phyloP scores from a whole-genome alignment of 1,140 invertebrate genomes.

The Cotesia chilonis region DNA sequence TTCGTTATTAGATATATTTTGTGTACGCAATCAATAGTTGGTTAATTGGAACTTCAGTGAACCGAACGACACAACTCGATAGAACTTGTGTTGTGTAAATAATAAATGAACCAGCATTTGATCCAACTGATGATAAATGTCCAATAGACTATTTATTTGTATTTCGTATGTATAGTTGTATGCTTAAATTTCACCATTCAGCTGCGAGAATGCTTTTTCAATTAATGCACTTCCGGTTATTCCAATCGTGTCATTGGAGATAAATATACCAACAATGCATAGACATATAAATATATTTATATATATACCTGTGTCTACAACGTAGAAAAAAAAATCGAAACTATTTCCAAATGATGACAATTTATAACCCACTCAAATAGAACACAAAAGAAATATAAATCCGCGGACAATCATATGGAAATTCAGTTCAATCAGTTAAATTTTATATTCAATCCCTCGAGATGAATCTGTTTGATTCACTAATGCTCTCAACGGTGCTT shows the following conservation, averaged over 20 bases:
- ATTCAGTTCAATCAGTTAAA: too few relatives aligned
- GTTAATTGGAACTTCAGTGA: constrained; percentile 50
- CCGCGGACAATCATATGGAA: too few relatives aligned
- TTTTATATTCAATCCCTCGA: too few relatives aligned
- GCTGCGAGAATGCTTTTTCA: constrained; percentile 43
- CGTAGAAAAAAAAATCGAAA: not conserved
- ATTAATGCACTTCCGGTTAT: constrained; percentile 63
- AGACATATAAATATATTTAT: too few relatives aligned
- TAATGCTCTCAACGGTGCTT: too few relatives aligned
- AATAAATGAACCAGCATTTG: constrained; percentile 52
- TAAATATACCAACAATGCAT: not conserved
- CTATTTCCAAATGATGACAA: too few relatives aligned
- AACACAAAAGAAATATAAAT: too few relatives aligned
- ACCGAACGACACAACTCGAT: constrained; percentile 43
- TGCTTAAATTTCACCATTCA: constrained; percentile 32
- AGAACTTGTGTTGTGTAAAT: constrained; percentile 54
- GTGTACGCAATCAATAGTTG: too few relatives aligned
- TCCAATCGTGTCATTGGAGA: constrained; percentile 39
- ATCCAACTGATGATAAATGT: constrained; percentile 49
- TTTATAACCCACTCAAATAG: too few relatives aligned
- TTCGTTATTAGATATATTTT: too few relatives aligned
- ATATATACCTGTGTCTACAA: too few relatives aligned
- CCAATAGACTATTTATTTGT: not conserved
- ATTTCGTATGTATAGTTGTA: not conserved
- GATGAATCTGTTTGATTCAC: too few relatives aligned